A percentile compares a stretch with the other conserved stretches of the same genome.
These are phyloP conservation scores for Pempheris klunzingeri DNA, from an alignment of 2,797 vertebrate species.

Conservation along the genomic window DNA sequence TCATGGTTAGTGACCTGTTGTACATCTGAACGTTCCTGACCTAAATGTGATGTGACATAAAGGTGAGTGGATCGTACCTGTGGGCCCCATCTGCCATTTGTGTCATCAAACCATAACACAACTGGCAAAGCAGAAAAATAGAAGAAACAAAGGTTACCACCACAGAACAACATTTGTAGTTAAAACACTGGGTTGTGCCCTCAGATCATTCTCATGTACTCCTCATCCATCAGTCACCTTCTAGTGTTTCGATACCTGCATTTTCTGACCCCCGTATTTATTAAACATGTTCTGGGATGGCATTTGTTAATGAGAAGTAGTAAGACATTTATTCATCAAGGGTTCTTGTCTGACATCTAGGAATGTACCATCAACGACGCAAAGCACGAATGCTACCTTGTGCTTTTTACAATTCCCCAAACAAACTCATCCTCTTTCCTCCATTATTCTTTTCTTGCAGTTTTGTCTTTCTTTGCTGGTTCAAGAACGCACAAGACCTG, in stretches of 20 bases:
- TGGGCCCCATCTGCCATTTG: conserved; percentile 71
- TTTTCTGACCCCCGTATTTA: not conserved
- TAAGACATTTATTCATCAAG: not conserved
- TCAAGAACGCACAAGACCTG: conserved; percentile 61
- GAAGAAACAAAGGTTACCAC: conserved; percentile 28
- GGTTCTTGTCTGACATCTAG: conserved; percentile 6
- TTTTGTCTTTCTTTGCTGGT: conserved; percentile 55
- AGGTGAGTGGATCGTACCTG: conserved; percentile 73
- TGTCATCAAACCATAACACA: conserved; percentile 42
- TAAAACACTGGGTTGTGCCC: not conserved
- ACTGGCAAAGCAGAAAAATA: conserved; percentile 32
- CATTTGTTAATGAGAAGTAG: not conserved
- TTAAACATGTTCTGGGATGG: not conserved
- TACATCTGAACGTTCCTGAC: conserved; percentile 53
- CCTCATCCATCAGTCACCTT: not conserved
- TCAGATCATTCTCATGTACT: not conserved
- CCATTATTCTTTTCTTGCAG: conserved; percentile 25
- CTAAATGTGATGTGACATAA: conserved; percentile 77
- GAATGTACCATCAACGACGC: conserved; percentile 31
- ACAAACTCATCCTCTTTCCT: conserved; percentile 8
- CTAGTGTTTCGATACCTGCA: not conserved
- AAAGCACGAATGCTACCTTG: not conserved
- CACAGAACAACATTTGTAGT: conserved; percentile 11
- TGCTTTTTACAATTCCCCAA: conserved; percentile 35
- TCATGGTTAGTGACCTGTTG: conserved; percentile 66